These are phyloP conservation scores for Lithobates pipiens DNA, from an alignment of 2,797 vertebrate genomes.

Conservation along the genomic window DNA sequence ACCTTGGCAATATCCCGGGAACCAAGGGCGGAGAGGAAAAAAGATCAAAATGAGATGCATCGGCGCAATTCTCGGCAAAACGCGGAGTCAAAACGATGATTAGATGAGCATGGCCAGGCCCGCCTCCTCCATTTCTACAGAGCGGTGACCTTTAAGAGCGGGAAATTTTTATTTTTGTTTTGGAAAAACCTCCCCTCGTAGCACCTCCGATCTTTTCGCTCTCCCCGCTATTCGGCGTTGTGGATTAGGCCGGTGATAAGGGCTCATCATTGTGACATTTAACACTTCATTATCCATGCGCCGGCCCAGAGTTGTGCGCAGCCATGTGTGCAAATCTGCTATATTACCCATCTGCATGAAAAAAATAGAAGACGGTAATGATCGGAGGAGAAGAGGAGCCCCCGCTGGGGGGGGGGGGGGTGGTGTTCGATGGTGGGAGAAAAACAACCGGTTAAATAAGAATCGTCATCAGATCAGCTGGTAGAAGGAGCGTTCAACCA, in stretches of 20 bases:
- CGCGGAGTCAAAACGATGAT: not conserved
- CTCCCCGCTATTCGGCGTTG: not conserved
- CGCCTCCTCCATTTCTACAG: not conserved
- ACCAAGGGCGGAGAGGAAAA: conserved; percentile 16
- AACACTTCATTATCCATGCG: not conserved
- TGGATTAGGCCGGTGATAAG: not conserved
- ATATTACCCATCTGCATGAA: not conserved
- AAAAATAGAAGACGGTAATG: not conserved
- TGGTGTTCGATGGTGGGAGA: too few relatives aligned
- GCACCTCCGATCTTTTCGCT: not conserved
- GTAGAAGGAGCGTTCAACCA: too few relatives aligned
- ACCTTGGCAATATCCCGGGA: conserved; percentile 24
- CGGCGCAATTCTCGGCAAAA: not conserved
- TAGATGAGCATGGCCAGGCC: conserved; percentile 44
- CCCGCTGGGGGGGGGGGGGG: too few relatives aligned
- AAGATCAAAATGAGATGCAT: conserved; percentile 56
- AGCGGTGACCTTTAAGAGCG: conserved; percentile 50
- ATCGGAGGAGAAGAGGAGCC: not conserved
- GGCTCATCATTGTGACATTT: not conserved
- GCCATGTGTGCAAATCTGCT: not conserved
- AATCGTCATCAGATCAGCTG: too few relatives aligned
- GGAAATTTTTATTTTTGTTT: conserved; percentile 43
- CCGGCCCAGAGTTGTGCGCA: not conserved
- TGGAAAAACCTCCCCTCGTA: conserved; percentile 10
- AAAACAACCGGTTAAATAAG: too few relatives aligned